phyloP scores from a whole-genome alignment of 1,140 invertebrate genomes.

The Tyrophagus putrescentiae region DNA sequence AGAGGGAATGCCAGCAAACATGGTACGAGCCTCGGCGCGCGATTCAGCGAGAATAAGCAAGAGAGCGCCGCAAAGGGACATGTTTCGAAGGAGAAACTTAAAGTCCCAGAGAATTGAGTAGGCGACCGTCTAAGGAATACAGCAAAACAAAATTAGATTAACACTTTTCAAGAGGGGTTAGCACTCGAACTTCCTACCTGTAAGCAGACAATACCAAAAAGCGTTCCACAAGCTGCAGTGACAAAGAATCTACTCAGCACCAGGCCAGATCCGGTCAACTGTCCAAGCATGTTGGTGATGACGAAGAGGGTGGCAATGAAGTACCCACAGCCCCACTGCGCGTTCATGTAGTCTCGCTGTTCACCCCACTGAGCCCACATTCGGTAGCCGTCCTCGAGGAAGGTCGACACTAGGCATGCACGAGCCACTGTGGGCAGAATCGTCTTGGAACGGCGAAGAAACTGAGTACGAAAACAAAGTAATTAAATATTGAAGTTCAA shows the following conservation, averaged over 20 bases:
- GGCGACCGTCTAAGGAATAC: slow-evolving; percentile 60
- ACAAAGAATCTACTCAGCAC: slow-evolving; percentile 82
- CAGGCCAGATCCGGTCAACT: slow-evolving; percentile 87
- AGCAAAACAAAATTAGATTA: not conserved
- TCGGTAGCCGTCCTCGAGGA: slow-evolving; percentile 93
- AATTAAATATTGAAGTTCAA: slow-evolving; percentile 4
- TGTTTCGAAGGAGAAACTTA: slow-evolving; percentile 80
- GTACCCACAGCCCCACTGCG: slow-evolving; percentile 92
- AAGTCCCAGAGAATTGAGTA: slow-evolving; percentile 97
- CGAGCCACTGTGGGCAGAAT: slow-evolving; percentile 86
- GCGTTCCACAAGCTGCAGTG: slow-evolving; percentile 76
- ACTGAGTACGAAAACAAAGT: slow-evolving; percentile 41
- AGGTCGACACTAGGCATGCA: slow-evolving; percentile 95
- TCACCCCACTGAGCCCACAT: slow-evolving; percentile 99
- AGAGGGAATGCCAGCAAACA: slow-evolving; percentile 95
- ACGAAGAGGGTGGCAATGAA: slow-evolving; percentile 84
- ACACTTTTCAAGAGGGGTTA: not conserved
- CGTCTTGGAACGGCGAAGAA: slow-evolving; percentile 78
- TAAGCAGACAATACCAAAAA: slow-evolving; percentile 90
- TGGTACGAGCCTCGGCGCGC: slow-evolving; percentile 68
- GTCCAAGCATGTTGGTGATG: slow-evolving; percentile 81
- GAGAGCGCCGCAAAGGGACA: slow-evolving; percentile 88
- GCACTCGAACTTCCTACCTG: slow-evolving; percentile 45
- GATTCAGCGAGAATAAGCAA: slow-evolving; percentile 86
- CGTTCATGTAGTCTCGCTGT: slow-evolving; percentile 93